A percentile compares a stretch with the other conserved stretches of the same genome.
phyloP scores from a whole-genome alignment of 2,797 vertebrate species.

The Sebastes steindachneri region DNA sequence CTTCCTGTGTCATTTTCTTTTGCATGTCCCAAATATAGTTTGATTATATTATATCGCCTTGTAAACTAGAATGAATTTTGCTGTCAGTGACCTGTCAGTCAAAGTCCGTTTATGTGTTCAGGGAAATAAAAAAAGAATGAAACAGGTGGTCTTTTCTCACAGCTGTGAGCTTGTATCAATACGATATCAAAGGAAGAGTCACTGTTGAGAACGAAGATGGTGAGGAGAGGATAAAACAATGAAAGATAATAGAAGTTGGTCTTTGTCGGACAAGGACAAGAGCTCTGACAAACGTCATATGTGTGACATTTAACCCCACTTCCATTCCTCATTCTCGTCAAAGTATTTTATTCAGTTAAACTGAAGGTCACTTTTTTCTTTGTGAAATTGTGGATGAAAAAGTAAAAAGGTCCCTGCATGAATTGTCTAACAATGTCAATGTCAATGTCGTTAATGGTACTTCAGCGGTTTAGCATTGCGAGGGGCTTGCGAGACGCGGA shows the following conservation, averaged over 20 bases:
- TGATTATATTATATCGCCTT: not conserved
- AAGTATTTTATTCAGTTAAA: not conserved
- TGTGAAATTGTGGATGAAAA: slow-evolving; percentile 3
- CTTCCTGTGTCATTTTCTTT: not conserved
- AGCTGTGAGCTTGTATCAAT: not conserved
- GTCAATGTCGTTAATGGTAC: not conserved
- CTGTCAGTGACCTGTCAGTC: not conserved
- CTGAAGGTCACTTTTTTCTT: slow-evolving; percentile 8
- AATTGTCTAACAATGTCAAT: not conserved
- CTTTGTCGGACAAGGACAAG: slow-evolving; percentile 37
- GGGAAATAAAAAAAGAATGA: not conserved
- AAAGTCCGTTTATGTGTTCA: not conserved
- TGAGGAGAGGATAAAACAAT: not conserved
- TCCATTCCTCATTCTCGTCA: slow-evolving; percentile 14
- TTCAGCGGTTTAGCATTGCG: not conserved
- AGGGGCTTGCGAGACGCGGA: not conserved
- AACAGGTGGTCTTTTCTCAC: not conserved
- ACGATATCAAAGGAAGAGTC: not conserved
- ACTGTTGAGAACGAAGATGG: not conserved
- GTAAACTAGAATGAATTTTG: not conserved
- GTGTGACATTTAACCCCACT: slow-evolving; percentile 9
- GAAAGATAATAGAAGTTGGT: not conserved
- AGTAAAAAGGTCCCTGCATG: not conserved
- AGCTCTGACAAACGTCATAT: not conserved
- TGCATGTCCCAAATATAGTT: not conserved